Conservation (phyloP, 2,113 vertebrate species). For the Serranochromis macrocephalus region DNA sequence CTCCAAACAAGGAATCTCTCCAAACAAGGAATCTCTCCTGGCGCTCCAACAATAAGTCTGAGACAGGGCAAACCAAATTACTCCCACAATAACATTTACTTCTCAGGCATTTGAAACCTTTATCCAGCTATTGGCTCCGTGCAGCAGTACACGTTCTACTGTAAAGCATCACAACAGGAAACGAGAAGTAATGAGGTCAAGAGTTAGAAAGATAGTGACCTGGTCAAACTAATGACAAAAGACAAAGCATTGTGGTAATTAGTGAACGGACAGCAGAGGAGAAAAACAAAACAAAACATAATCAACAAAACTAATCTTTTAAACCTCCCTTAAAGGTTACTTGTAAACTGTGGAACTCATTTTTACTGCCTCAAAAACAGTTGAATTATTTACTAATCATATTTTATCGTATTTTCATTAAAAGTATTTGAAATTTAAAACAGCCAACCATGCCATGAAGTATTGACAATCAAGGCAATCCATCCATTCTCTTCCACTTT, state of each 20-base stretch:
- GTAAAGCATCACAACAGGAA: background rate
- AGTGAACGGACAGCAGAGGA: background rate
- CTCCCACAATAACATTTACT: conserved; percentile 29
- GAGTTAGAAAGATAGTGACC: background rate
- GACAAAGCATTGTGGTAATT: background rate
- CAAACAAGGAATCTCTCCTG: conserved; percentile 28
- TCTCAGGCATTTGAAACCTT: background rate
- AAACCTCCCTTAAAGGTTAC: background rate
- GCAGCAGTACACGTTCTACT: background rate
- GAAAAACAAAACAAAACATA: background rate
- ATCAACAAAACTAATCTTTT: background rate
- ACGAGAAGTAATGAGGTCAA: background rate
- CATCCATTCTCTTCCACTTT: background rate
- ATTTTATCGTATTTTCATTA: background rate
- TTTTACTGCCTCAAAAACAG: background rate
- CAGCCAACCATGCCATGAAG: background rate
- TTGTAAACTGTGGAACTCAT: background rate
- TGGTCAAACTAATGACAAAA: background rate
- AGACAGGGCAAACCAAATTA: conserved; percentile 2
- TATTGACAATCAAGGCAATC: background rate
- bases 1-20: conserved; percentile 28
- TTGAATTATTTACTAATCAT: background rate
- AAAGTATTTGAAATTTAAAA: background rate
- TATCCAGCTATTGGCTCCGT: background rate
- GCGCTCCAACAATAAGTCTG: background rate